Percentiles rank a stretch among this genome's conserved stretches.
These are phyloP conservation scores for Catharus ustulatus DNA, from an alignment of 2,797 vertebrate species.

Conservation along the genomic window DNA sequence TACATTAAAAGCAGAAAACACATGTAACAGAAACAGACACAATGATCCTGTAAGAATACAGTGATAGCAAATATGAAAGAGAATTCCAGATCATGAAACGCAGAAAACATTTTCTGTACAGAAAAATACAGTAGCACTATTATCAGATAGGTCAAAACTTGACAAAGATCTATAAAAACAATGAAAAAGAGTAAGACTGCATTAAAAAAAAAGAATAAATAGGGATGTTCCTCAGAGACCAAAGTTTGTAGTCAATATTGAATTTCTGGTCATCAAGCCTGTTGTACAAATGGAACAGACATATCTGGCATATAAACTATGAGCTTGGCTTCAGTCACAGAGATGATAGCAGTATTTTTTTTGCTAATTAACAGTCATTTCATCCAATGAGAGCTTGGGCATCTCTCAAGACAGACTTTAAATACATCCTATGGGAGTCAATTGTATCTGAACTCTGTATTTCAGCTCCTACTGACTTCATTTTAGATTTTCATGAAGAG, in stretches of 20 bases:
- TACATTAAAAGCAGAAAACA: neutral
- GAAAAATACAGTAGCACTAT: neutral
- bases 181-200: neutral
- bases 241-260: neutral
- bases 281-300: neutral
- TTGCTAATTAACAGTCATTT: neutral
- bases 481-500: neutral
- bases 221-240: neutral
- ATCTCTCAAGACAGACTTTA: neutral
- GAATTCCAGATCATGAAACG: neutral
- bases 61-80: neutral
- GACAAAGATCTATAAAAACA: neutral
- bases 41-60: neutral
- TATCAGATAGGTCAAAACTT: neutral
- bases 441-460: neutral
- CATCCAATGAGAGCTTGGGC: neutral
- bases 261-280: neutral
- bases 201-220: neutral
- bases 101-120: neutral
- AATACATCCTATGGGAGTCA: neutral
- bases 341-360: neutral
- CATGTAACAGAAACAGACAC: neutral
- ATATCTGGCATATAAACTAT: neutral
- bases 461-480: neutral
- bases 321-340: neutral